Base-by-base conservation (phyloP, 1,140 invertebrate species). In the Ceratoteleas bidentatus region DNA sequence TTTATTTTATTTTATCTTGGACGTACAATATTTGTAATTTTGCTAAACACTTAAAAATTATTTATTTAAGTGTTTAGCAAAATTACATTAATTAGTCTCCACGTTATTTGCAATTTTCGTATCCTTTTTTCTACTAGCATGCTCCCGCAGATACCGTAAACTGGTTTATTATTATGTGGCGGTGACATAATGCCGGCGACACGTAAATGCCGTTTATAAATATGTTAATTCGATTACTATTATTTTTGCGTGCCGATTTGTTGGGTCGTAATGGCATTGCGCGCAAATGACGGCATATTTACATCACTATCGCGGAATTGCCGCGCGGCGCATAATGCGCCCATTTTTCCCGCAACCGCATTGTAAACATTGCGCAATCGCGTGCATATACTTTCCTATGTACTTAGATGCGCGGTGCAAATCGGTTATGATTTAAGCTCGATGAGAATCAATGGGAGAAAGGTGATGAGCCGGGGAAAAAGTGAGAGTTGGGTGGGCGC, bases 321-420 rank as follows among this genome's bases (percentile, higher is more conserved):
- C 14, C 24, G 43, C 14, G n/a, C n/a, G n/a, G 33, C 11, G 45
- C 14, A 54, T 72, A 72, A 62, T 45, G 40, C 54, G 54, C 45
- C 43, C 53, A 72, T 61, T 72, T 72, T 72, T 72, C 50, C 24
- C 13, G 43, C 45, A 36, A 56, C 34, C 6, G 60, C n/a, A 73
- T 73, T 73, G 69, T 73, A 64, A 74, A 74, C 40, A 65, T 74
- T 74, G 53, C 70, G 45, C 45, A 74, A 74, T 74, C 13, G 9
- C 3, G 40, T n/a, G n/a, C n/a, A n/a, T 10, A 43, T 47, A 74
- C 60, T 64, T 73, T 73, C 60, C 36, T 60, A 49, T 32, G 15
- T 32, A 47, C 33, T 54, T 54, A 61, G 38, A 53, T 52, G 32
- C 36, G 58, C 57, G 36, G 68, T 62, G 68, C 36, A 40, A 72